phyloP scores from a whole-genome alignment of 2,888 invertebrate genomes.

The Tiliacea aurago region DNA sequence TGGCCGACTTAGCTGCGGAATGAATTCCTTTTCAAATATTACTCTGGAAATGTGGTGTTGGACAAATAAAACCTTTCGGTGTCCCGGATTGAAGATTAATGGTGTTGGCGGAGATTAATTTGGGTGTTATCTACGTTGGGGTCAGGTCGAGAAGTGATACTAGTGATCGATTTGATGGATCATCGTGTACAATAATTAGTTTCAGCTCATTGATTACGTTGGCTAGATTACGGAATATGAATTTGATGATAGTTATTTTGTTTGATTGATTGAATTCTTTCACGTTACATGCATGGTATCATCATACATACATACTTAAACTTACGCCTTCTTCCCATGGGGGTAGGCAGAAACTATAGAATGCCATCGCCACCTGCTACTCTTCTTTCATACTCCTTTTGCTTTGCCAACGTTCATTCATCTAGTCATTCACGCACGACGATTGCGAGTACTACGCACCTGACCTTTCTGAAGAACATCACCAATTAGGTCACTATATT shows the following conservation, averaged over 20 bases:
- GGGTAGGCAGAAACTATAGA: too few relatives aligned
- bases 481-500: too few relatives aligned
- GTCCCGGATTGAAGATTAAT: slow-evolving; percentile 64
- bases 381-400: too few relatives aligned
- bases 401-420: too few relatives aligned
- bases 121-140: slow-evolving; percentile 55
- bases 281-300: not conserved
- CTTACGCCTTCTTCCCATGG: too few relatives aligned
- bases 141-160: slow-evolving; percentile 53
- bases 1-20: slow-evolving; percentile 66
- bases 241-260: slow-evolving; percentile 19
- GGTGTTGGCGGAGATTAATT: slow-evolving; percentile 63
- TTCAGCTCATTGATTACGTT: slow-evolving; percentile 43
- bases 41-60: slow-evolving; percentile 64
- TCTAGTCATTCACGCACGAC: too few relatives aligned
- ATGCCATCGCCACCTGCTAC: too few relatives aligned
- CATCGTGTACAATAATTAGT: slow-evolving; percentile 42
- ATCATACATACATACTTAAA: too few relatives aligned
- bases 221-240: slow-evolving; percentile 14
- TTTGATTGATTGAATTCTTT: slow-evolving; percentile 31
- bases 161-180: slow-evolving; percentile 54
- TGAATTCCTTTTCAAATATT: slow-evolving; percentile 69
- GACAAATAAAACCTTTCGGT: slow-evolving; percentile 68
- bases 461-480: too few relatives aligned
- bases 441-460: too few relatives aligned